Evolutionary conservation across 2,888 invertebrate species (phyloP), one percentile per base, ranked within the genome.

Genomic region (Odiellus spinosus): DNA sequence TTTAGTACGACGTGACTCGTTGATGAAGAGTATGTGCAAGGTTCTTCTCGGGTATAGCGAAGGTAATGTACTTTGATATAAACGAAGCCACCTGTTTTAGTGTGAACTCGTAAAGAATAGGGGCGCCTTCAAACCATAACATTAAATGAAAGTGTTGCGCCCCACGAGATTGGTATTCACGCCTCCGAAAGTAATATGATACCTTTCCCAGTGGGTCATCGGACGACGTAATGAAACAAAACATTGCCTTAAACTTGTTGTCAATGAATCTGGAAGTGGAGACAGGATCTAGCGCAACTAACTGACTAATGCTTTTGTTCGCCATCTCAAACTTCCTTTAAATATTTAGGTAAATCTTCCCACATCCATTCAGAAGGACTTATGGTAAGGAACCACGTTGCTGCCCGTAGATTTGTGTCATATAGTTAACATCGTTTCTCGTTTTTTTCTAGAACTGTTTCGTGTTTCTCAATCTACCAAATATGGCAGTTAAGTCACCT

Each of bases 291-390:
- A 21, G 2, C n/a, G 20, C 42, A 19, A 18, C 42, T 14, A 19
- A 21, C 1, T 20, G 20, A 19, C 12, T 8, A 11, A 14, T 20
- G 2, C 21, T 12, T 26, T 11, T 20, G n/a, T 19, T 6, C 3
- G 20, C 21, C 19, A 44, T 8, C 10, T 44, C 44, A 18, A 8
- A 38, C 18, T 3, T 38, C 14, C 15, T 10, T 15, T 12, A 38
- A 12, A 14, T 38, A 38, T 38, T 38, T 10, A 18, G 2, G 17
- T n/a, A 38, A 38, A 14, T 38, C 38, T 6, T 36, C 34, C 43
- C 43, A 44, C 14, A 33, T 32, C 32, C 18, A 44, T 35, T 44
- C 44, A 35, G 6, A 11, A 18, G 44, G 34, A 44, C 35, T 44
- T 11, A 44, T 10, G n/a, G 44, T 44, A 33, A 35, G 34, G 35